Conservation (phyloP, 2,888 invertebrate species). For the Lysandra coridon region DNA sequence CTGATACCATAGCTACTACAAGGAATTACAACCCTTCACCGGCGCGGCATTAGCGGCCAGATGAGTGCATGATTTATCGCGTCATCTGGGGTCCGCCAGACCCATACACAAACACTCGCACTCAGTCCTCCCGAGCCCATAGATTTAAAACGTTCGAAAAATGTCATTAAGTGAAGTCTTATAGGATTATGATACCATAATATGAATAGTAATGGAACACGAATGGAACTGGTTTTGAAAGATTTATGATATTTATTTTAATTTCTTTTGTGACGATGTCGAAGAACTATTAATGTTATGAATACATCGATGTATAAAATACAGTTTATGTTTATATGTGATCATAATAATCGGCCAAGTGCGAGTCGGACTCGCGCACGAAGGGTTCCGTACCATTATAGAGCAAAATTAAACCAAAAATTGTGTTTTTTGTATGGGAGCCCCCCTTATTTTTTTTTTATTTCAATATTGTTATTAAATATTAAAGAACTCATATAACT, state of each 20-base stretch:
- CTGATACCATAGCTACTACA: conserved; percentile 48
- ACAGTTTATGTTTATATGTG: neutral
- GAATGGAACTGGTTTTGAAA: neutral
- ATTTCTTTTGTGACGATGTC: neutral
- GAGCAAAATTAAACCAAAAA: no score
- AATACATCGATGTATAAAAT: neutral
- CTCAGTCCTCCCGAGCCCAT: conserved; percentile 21
- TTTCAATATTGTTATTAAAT: no score
- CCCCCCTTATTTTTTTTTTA: no score
- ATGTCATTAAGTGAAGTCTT: neutral
- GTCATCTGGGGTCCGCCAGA: conserved; percentile 58
- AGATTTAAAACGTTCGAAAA: neutral
- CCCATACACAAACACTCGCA: conserved; percentile 56
- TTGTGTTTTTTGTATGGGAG: no score
- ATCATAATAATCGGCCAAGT: neutral
- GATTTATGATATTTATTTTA: neutral
- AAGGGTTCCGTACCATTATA: no score
- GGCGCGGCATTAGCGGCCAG: conserved; percentile 64
- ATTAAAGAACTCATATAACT: no score
- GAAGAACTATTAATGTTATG: neutral
- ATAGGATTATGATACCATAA: neutral
- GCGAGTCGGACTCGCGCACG: no score
- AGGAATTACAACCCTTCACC: conserved; percentile 45
- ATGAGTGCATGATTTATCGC: conserved; percentile 72
- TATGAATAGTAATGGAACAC: conserved; percentile 16